Evolutionary conservation across 1,140 invertebrate species (phyloP).

Genomic region (Stegodyphus dumicola): DNA sequence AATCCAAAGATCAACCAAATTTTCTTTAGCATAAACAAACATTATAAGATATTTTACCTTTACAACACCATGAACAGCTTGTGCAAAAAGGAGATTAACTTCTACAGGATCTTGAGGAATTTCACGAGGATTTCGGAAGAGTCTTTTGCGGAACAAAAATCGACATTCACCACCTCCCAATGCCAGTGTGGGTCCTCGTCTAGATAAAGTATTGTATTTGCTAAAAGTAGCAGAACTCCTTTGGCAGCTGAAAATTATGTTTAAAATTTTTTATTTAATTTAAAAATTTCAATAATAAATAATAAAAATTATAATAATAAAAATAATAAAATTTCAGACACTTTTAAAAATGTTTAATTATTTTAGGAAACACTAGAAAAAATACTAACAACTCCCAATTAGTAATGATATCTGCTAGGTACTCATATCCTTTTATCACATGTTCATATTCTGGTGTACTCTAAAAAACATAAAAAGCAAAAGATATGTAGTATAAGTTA

Average conservation of each 20-base stretch:
- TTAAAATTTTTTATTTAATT: not conserved
- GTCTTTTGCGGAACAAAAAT: constrained; percentile 90
- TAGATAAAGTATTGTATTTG: constrained; percentile 69
- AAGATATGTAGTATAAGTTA: no score
- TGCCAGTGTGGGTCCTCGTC: constrained; percentile 67
- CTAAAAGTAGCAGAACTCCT: constrained; percentile 66
- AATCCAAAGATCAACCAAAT: no score
- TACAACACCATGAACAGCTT: constrained; percentile 93
- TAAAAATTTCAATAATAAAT: no score
- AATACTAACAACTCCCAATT: constrained; percentile 87
- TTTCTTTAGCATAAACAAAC: not conserved
- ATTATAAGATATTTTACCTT: constrained; percentile 75
- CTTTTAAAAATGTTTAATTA: not conserved
- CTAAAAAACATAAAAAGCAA: constrained; percentile 69
- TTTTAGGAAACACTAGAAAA: not conserved
- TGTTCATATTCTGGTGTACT: constrained; percentile 85
- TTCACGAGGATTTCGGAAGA: constrained; percentile 88
- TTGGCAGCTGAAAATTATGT: constrained; percentile 59
- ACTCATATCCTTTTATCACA: constrained; percentile 92
- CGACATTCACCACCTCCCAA: constrained; percentile 87
- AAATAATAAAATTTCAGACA: not conserved
- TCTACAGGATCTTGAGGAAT: constrained; percentile 96
- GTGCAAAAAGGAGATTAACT: constrained; percentile 93
- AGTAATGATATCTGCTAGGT: constrained; percentile 92
- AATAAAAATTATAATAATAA: not conserved